These are phyloP conservation scores for Drosophila guanche DNA, from an alignment of 1,140 invertebrate genomes.

Conservation along the genomic window DNA sequence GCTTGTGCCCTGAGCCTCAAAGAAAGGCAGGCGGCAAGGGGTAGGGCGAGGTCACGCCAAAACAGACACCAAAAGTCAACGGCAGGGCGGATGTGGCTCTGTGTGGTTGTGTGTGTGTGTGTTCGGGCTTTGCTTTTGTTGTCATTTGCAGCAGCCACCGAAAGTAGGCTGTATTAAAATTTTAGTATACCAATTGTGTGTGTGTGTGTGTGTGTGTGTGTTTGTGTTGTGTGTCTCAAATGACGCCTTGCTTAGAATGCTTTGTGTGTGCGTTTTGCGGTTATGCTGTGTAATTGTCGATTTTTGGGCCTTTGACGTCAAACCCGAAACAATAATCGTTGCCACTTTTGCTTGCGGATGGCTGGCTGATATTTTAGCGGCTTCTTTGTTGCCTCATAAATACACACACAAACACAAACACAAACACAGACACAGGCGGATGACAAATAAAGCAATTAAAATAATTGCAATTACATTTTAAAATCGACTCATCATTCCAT, in stretches of 20 bases:
- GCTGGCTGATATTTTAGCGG: constrained; percentile 33
- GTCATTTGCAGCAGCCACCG: constrained; percentile 69
- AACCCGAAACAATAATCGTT: constrained; percentile 79
- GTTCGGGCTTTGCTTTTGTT: constrained; percentile 50
- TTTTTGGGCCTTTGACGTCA: constrained; percentile 80
- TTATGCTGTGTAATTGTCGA: constrained; percentile 68
- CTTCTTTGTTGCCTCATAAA: background rate
- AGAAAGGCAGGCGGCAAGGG: constrained; percentile 27
- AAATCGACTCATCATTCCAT: constrained; percentile 44
- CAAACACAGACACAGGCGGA: constrained; percentile 44
- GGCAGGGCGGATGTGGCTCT: constrained; percentile 6
- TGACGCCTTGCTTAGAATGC: constrained; percentile 28
- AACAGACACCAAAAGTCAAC: constrained; percentile 72
- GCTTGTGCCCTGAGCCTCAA: too few species aligned
- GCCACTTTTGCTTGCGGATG: constrained; percentile 67
- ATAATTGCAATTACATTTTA: constrained; percentile 72
- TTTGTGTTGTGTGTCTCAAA: constrained; percentile 6
- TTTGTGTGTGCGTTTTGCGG: constrained; percentile 28
- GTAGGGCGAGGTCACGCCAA: constrained; percentile 72
- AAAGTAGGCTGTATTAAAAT: constrained; percentile 81
- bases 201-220: constrained; percentile 28
- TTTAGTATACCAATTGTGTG: constrained; percentile 78
- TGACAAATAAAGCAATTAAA: constrained; percentile 61
- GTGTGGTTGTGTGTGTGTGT: background rate
- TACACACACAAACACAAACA: constrained; percentile 11